Percentiles rank a stretch among this genome's conserved stretches.
These are phyloP conservation scores for Benthosema pterotum DNA, from an alignment of 2,797 vertebrate genomes.

Conservation along the genomic window DNA sequence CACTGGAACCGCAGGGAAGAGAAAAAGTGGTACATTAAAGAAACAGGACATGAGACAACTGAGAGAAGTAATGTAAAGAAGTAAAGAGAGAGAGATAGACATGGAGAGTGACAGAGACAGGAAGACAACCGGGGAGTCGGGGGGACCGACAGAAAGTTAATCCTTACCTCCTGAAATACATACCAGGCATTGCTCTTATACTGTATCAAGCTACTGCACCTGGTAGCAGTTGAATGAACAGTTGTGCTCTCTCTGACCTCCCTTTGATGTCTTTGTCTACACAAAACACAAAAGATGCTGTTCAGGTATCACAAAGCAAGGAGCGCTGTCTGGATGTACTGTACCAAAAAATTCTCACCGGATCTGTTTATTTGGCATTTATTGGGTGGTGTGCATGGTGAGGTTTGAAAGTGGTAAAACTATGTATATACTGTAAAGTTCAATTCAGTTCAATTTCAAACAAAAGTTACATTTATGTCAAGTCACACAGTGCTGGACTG, in stretches of 20 bases:
- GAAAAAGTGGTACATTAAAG: background rate
- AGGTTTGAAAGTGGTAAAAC: background rate
- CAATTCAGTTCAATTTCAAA: no score
- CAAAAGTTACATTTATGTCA: no score
- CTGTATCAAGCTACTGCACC: background rate
- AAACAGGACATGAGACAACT: background rate
- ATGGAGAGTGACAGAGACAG: background rate
- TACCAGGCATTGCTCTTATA: conserved; percentile 17
- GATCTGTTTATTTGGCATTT: no score
- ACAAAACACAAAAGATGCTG: conserved; percentile 19
- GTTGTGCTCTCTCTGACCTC: conserved; percentile 11
- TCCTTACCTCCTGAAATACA: conserved; percentile 31
- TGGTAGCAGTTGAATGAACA: conserved; percentile 6
- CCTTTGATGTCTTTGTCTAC: conserved; percentile 1
- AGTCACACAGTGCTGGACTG: no score
- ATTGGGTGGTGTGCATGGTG: background rate
- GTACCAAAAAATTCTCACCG: background rate
- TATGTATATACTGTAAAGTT: no score
- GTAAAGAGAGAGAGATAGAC: background rate
- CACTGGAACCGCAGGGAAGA: background rate
- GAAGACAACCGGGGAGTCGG: background rate
- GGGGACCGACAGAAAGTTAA: conserved; percentile 2
- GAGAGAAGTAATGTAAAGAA: background rate
- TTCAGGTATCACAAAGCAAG: background rate
- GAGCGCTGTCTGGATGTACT: background rate